phyloP scores from a whole-genome alignment of 2,113 vertebrate species.

The Pontoporia blainvillei region DNA sequence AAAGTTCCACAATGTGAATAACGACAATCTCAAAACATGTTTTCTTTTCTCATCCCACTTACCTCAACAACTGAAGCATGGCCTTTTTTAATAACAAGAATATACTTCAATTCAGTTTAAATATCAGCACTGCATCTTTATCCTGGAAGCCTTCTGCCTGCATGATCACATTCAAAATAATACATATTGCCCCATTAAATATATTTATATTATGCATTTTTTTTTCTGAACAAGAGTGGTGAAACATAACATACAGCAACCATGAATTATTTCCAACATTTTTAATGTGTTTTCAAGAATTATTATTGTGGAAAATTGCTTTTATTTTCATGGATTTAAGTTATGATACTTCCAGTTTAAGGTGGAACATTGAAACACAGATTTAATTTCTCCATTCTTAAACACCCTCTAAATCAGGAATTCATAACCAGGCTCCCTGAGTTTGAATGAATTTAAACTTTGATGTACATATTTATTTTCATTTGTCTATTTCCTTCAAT shows the following conservation, averaged over 20 bases:
- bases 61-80: slow-evolving; percentile 31
- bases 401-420: not conserved
- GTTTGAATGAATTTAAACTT: not conserved
- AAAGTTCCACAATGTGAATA: not conserved
- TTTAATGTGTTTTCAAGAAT: not conserved
- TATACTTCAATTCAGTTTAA: slow-evolving; percentile 43
- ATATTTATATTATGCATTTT: not conserved
- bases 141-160: not conserved
- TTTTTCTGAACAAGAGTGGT: not conserved
- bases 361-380: not conserved
- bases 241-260: not conserved
- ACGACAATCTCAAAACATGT: slow-evolving; percentile 13
- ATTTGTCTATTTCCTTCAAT: not conserved
- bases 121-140: slow-evolving; percentile 32
- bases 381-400: not conserved
- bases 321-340: not conserved
- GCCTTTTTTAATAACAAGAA: slow-evolving; percentile 48
- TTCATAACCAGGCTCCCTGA: not conserved
- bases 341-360: not conserved
- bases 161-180: not conserved
- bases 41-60: slow-evolving; percentile 39
- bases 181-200: not conserved
- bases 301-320: not conserved
- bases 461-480: not conserved
- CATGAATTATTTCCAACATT: not conserved